Conservation (phyloP, 1,140 invertebrate genomes). For the Drosophila nigromelanica region DNA sequence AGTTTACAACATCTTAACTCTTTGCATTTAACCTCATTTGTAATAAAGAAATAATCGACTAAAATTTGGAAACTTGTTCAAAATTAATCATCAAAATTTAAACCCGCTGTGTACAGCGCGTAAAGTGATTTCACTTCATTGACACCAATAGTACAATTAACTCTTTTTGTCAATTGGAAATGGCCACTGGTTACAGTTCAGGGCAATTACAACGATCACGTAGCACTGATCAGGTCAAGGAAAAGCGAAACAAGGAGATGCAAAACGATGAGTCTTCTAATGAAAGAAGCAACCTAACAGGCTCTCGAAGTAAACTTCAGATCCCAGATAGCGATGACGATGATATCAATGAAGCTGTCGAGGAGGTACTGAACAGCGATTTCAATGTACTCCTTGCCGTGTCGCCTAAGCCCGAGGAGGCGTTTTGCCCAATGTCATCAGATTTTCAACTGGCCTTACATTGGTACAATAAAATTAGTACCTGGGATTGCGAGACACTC, state of each 20-base stretch:
- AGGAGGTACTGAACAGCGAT: constrained; percentile 32
- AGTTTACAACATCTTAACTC: too few relatives aligned
- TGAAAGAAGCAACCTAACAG: too few relatives aligned
- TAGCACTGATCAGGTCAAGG: neutral
- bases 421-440: constrained; percentile 29
- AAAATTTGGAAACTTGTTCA: neutral
- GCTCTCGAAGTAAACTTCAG: neutral
- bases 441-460: constrained; percentile 32
- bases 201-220: neutral
- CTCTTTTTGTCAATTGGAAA: neutral
- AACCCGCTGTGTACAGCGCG: neutral
- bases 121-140: neutral
- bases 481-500: constrained; percentile 32
- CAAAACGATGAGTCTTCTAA: too few relatives aligned
- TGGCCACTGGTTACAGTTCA: neutral
- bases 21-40: constrained; percentile 7
- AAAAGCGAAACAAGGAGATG: neutral
- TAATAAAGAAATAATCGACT: neutral
- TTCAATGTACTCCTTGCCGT: constrained; percentile 46
- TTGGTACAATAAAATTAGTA: constrained; percentile 60
- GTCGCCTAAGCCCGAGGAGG: constrained; percentile 41
- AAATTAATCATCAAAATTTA: constrained; percentile 18
- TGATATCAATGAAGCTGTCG: neutral
- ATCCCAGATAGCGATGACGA: neutral
- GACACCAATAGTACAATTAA: neutral